Evolutionary conservation across 2,113 vertebrate genomes (phyloP), one percentile per base, ranked within the genome.

Genomic region (Physeter macrocephalus): DNA sequence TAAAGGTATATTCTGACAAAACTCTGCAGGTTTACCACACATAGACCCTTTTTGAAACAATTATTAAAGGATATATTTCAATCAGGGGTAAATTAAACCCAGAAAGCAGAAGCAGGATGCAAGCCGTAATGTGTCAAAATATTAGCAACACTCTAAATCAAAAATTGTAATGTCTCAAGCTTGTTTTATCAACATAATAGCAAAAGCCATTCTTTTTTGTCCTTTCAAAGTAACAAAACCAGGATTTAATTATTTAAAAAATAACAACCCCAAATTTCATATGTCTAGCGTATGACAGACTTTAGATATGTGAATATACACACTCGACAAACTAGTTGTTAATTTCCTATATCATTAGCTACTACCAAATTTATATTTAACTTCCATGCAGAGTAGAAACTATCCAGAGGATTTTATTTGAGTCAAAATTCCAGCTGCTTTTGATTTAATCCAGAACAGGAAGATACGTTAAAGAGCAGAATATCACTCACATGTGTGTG

Each of bases 371-470:
- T 75, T 69, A 34, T 86, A 74, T 88, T 66, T 94, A 74, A 21
- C 25, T 52, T 66, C 15, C 67, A 2, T 27, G 10, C 41, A 52
- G 57, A 69, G n/a, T 93, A 91, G 21, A 57, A 72, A 57, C 0
- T 59, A 69, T 1, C 43, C 21, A 84, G 9, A 14, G 41, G 4
- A 2, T 54, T 95, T 15, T 41, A 85, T 82, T 90, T 95, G 36
- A 25, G n/a, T 85, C 90, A 25, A 88, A 83, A 72, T 93, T 43
- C 41, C 46, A 94, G 10, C 31, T 89, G n/a, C 2, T 43, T 88
- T 96, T 97, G 31, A 83, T 97, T 94, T 95, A 94, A 94, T 95
- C 80, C 61, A 83, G 18, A n/a, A 74, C 39, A 4, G 49, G 61
- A 95, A 97, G 84, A 43, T 23, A 59, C 71, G 46, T 43, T 52